phyloP scores from a whole-genome alignment of 2,888 invertebrate genomes.

The Brachypterus glaber region DNA sequence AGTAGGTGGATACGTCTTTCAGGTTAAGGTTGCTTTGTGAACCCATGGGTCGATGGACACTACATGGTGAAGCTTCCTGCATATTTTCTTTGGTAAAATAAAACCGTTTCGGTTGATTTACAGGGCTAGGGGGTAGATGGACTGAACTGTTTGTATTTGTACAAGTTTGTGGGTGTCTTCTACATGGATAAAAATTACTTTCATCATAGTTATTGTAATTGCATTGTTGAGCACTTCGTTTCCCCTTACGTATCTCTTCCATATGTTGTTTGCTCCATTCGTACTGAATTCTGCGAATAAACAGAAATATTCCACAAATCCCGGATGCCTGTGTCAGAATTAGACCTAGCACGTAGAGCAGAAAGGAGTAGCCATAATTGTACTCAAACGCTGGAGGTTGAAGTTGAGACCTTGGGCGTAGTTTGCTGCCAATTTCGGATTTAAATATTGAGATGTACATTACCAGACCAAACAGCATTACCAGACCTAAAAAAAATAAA shows the following conservation, averaged over 20 bases:
- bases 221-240: conserved; percentile 22
- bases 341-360: conserved; percentile 76
- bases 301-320: conserved; percentile 77
- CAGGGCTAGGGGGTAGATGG: conserved; percentile 28
- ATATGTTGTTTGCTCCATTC: conserved; percentile 44
- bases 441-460: conserved; percentile 91
- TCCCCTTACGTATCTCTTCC: conserved; percentile 36
- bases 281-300: conserved; percentile 66
- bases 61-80: conserved; percentile 45
- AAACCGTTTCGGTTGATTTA: conserved; percentile 42
- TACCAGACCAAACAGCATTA: conserved; percentile 83
- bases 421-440: conserved; percentile 80
- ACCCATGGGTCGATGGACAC: conserved; percentile 42
- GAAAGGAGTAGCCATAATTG: conserved; percentile 80
- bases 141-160: conserved; percentile 39
- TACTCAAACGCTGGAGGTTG: conserved; percentile 75
- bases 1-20: conserved; percentile 50
- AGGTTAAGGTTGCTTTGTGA: conserved; percentile 45
- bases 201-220: conserved; percentile 32
- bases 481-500: conserved; percentile 55
- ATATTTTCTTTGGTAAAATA: conserved; percentile 53
- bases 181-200: conserved; percentile 38
- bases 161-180: conserved; percentile 41
- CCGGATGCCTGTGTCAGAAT: conserved; percentile 78
- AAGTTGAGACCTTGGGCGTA: conserved; percentile 68